phyloP scores from a whole-genome alignment of 64 coral and sea anemone species.

The Platygyra sinensis region DNA sequence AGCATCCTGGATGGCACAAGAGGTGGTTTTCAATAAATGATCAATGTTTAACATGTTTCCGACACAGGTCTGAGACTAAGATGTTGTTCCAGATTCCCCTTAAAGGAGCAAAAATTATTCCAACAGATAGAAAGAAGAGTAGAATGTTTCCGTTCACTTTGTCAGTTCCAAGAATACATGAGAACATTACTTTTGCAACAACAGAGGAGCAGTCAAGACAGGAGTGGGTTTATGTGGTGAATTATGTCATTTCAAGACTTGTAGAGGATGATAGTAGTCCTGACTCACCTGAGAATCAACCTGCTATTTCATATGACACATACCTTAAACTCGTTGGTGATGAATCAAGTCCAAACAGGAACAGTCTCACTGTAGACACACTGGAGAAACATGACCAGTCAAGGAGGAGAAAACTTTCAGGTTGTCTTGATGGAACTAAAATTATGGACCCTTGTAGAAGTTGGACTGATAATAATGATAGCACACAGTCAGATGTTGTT shows the following conservation, averaged over 20 bases:
- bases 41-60: constrained; percentile 82
- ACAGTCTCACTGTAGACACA: neutral
- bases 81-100: constrained; percentile 93
- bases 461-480: constrained; percentile 3
- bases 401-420: constrained; percentile 5
- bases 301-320: constrained; percentile 37
- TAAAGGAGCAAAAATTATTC: constrained; percentile 66
- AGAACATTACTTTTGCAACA: constrained; percentile 80
- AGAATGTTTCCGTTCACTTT: constrained; percentile 84
- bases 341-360: neutral
- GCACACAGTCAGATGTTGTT: neutral
- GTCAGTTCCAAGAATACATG: constrained; percentile 82
- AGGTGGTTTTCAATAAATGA: constrained; percentile 85
- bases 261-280: constrained; percentile 27
- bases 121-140: constrained; percentile 73
- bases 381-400: neutral
- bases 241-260: constrained; percentile 78
- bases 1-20: constrained; percentile 90
- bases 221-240: constrained; percentile 79
- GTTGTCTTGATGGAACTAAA: constrained; percentile 7
- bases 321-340: constrained; percentile 5
- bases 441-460: constrained; percentile 7
- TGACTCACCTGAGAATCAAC: constrained; percentile 29
- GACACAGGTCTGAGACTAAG: constrained; percentile 74
- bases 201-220: constrained; percentile 71